Evolutionary conservation across 2,888 invertebrate genomes (phyloP), one percentile per base, ranked within the genome.

Genomic region (Lomographa bimaculata): DNA sequence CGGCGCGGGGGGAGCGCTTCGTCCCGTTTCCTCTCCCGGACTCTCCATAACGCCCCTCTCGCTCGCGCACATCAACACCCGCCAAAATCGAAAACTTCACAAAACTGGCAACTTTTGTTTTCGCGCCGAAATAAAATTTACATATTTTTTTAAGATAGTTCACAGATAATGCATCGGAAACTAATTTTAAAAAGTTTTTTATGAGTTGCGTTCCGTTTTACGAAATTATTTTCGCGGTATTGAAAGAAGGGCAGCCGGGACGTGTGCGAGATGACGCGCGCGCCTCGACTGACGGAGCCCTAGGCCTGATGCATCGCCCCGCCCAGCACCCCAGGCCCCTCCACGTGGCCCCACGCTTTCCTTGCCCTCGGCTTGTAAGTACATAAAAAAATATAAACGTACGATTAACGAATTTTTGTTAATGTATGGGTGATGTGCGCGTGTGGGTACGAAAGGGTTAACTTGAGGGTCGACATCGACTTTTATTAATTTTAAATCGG

Each of bases 11-110:
- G 79, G 75, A 30, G 64, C 74, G 44, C 58, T 73, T 65, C 87
- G 81, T 76, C 83, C 87, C 78, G 81, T 71, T 73, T 89, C 89
- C 79, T 85, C 87, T 39, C 82, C 81, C 70, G 85, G 78, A 56
- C 85, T 84, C 73, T 89, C 87, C 87, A 87, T 89, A 57, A 72
- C 75, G 46, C 69, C 78, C 74, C 73, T 80, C 76, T 83, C 86
- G 71, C 81, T 82, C 72, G 71, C 79, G 83, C 87, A 87, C 87
- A 87, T 87, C 76, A 85, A 66, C 71, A 75, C 76, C 75, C 81
- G 77, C 78, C 76, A 81, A 81, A 66, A 75, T 67, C 62, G 48
- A 70, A 72, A 82, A 79, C 75, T 79, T 75, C 77, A 81, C 76
- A 64, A 71, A 71, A 69, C 50, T 51, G 33, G 29, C 46, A 60